Percentiles rank a stretch among this genome's conserved stretches.
phyloP scores from a whole-genome alignment of 2,888 invertebrate genomes.

The Melangyna quadrimaculata region DNA sequence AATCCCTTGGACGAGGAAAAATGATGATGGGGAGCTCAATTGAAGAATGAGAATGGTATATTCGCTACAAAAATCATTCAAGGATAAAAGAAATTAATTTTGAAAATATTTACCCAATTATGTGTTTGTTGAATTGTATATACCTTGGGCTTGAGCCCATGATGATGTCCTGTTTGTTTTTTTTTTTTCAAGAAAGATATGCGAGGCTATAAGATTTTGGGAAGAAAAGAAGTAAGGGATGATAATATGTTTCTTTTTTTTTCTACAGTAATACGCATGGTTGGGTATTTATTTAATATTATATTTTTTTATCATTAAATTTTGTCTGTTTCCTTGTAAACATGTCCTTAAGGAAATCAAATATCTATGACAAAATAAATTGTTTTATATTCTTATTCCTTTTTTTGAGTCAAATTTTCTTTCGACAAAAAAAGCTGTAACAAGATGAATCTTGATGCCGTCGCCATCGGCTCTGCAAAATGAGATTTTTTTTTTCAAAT shows the following conservation, averaged over 20 bases:
- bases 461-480: slow-evolving; percentile 11
- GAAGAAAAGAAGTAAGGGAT: background rate
- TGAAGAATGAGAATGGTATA: slow-evolving; percentile 24
- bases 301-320: background rate
- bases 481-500: slow-evolving; percentile 24
- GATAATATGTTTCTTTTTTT: slow-evolving; percentile 50
- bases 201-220: slow-evolving; percentile 7
- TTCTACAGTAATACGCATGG: slow-evolving; percentile 36
- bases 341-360: slow-evolving; percentile 58
- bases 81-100: slow-evolving; percentile 71
- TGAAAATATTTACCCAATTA: slow-evolving; percentile 72
- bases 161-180: slow-evolving; percentile 8
- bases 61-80: slow-evolving; percentile 53
- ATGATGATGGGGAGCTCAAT: background rate
- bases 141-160: slow-evolving; percentile 32
- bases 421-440: slow-evolving; percentile 2
- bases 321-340: slow-evolving; percentile 19
- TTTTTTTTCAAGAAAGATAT: slow-evolving; percentile 2
- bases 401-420: background rate
- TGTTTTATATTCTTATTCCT: slow-evolving; percentile 18
- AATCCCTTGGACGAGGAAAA: slow-evolving; percentile 34
- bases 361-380: slow-evolving; percentile 54
- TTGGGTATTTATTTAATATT: slow-evolving; percentile 21
- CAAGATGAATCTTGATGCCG: slow-evolving; percentile 14
- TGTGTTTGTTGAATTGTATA: slow-evolving; percentile 57